Percentiles rank a stretch among this genome's conserved stretches.
phyloP scores from a whole-genome alignment of 1,140 invertebrate species.

The Oreohelix idahoensis region DNA sequence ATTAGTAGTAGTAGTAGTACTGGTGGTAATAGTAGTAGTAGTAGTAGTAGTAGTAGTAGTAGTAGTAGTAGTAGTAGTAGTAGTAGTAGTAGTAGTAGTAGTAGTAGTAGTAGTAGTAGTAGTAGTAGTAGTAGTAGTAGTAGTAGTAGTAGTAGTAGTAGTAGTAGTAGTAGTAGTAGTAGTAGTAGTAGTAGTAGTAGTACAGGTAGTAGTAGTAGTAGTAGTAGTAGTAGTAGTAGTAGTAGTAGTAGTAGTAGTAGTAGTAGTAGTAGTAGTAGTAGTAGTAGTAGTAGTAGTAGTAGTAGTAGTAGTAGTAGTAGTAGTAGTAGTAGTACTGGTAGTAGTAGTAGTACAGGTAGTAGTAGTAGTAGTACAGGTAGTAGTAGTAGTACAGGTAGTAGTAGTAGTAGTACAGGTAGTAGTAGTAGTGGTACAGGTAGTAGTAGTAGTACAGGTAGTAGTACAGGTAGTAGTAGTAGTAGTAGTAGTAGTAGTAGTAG shows the following conservation, averaged over 20 bases:
- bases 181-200: conserved; percentile 5
- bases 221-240: conserved; percentile 5
- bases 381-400: too few relatives aligned
- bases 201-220: conserved; percentile 1
- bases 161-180: background rate
- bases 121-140: conserved; percentile 15
- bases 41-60: conserved; percentile 1
- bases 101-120: conserved; percentile 8
- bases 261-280: conserved; percentile 29
- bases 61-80: conserved; percentile 16
- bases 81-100: conserved; percentile 25
- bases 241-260: conserved; percentile 24
- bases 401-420: too few relatives aligned
- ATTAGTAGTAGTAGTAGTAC: too few relatives aligned
- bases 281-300: background rate
- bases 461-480: too few relatives aligned
- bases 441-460: too few relatives aligned
- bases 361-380: too few relatives aligned
- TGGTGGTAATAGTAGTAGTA: too few relatives aligned
- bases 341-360: too few relatives aligned
- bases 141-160: conserved; percentile 21
- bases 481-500: too few relatives aligned
- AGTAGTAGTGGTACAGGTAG: too few relatives aligned
- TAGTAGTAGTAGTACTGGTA: too few relatives aligned
- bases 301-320: background rate